Base-by-base conservation (phyloP, 2,113 vertebrate species). In the Silurus meridionalis region DNA sequence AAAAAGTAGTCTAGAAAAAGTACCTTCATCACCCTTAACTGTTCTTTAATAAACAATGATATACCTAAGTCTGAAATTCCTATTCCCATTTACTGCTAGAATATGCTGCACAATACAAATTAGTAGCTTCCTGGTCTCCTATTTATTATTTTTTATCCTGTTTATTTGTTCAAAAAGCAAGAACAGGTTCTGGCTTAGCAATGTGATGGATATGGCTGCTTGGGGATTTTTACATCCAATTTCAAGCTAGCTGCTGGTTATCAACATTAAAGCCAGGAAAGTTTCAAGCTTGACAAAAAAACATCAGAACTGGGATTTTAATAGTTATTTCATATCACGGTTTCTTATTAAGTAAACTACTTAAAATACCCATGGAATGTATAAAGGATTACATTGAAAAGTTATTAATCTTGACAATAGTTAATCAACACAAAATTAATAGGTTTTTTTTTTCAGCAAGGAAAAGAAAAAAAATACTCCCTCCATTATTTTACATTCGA, bases 231-330 rank as follows among this genome's bases (percentile, higher is more conserved):
- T 21, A 52, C 57, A 60, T 28, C 23, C 50, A 60, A 14, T 15
- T 15, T 28, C 8, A 25, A 61, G 28, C n/a, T 8, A 82, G 63
- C 46, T 13, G 6, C 8, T 67, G 23, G 50, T 15, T 66, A 48
- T 50, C 21, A 50, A 82, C 48, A 82, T 63, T 67, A 11, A 84
- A 25, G 37, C 50, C 58, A 58, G 53, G 8, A 84, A 84, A 7
- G 0, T 53, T 17, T 78, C 28, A 66, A 60, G 58, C 72, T 64
- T 61, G 14, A 85, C 25, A 21, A 46, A 78, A 48, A 48, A 14
- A 63, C 28, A 61, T 5, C 52, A 64, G 48, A 52, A 77, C 46
- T 78, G 83, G 15, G 5, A 66, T 21, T 10, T 37, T 77, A 15
- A n/a, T 3, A 78, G 8, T 9, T 1, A 23, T 66, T 66, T 57